Base-by-base conservation (phyloP, 1,140 invertebrate species). In the Ips typographus region DNA sequence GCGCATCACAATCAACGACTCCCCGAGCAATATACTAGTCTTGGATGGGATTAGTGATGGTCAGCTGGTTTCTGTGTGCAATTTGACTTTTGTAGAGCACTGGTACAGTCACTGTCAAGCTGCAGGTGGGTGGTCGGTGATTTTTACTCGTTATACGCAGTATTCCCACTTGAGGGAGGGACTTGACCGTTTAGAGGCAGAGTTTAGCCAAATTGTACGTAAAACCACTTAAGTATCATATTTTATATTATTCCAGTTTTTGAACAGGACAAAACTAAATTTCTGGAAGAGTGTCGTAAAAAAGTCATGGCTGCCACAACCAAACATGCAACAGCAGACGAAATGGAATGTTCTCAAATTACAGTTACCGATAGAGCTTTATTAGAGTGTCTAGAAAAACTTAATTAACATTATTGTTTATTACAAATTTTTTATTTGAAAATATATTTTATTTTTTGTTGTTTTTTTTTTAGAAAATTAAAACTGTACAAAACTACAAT, bases 1-100 rank as follows among this genome's bases (percentile, higher is more conserved):
- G 36, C 84, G 85, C 47, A 77, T 90, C 47, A 84, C 86, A 72
- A 89, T 90, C 73, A 86, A 84, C 83, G 84, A 86, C 42, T 85
- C 86, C 0, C 73, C 89, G 22, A 80, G 83, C 65, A 82, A 84
- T 39, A 86, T 85, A 75, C 86, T 87, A 1, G 86, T 84, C 62
- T 78, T 86, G 63, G 87, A 87, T 67, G 81, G 86, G 47, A 72
- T 89, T 8, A 82, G 83, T 22, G 78, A 80, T 3, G 86, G 87
- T 1, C 82, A 86, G 66, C 68, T 85, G n/a, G 70, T 90, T 0
- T 81, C 84, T 1, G 85, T 85, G 68, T 80, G 79, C 3, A 91
- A 91, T 84, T 82, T 91, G 60, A 56, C 71, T 43, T 72, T 74
- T 52, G 62, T 58, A 68, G 22, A 70, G 43, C 49, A 40, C 7